These are phyloP conservation scores for Melitaea athalia DNA, from an alignment of 2,888 invertebrate genomes.

Conservation along the genomic window DNA sequence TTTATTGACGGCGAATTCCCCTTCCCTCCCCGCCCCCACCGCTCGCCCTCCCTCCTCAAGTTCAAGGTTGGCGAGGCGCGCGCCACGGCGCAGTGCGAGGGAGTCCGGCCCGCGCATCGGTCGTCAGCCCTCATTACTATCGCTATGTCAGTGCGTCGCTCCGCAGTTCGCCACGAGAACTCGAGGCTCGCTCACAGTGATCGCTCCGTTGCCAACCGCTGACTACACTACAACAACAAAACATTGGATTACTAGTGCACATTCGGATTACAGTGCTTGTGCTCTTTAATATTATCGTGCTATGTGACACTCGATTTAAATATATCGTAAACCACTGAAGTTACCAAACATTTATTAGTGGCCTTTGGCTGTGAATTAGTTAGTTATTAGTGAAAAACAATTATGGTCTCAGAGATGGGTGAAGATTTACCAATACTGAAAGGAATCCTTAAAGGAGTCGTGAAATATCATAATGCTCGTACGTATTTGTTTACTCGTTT, in stretches of 20 bases:
- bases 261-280: conserved; percentile 78
- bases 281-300: conserved; percentile 46
- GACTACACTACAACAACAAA: conserved; percentile 54
- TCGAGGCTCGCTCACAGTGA: conserved; percentile 64
- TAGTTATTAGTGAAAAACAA: conserved; percentile 70
- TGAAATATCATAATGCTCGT: conserved; percentile 97
- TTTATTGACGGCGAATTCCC: conserved; percentile 76
- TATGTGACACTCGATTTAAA: conserved; percentile 50
- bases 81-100: conserved; percentile 82
- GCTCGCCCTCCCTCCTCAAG: conserved; percentile 78
- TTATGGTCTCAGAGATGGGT: conserved; percentile 86
- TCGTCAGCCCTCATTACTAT: conserved; percentile 77
- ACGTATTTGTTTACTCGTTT: conserved; percentile 77
- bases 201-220: conserved; percentile 56
- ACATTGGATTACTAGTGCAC: conserved; percentile 64
- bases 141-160: conserved; percentile 71
- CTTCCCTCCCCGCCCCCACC: conserved; percentile 61
- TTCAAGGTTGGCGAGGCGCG: conserved; percentile 84
- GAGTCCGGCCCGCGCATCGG: conserved; percentile 82
- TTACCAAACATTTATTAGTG: conserved; percentile 76
- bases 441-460: conserved; percentile 94
- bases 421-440: conserved; percentile 95
- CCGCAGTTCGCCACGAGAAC: conserved; percentile 67
- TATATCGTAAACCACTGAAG: conserved; percentile 60
- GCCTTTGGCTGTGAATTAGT: conserved; percentile 75